These are phyloP conservation scores for Achlya flavicornis DNA, from an alignment of 2,888 invertebrate species.

Conservation along the genomic window DNA sequence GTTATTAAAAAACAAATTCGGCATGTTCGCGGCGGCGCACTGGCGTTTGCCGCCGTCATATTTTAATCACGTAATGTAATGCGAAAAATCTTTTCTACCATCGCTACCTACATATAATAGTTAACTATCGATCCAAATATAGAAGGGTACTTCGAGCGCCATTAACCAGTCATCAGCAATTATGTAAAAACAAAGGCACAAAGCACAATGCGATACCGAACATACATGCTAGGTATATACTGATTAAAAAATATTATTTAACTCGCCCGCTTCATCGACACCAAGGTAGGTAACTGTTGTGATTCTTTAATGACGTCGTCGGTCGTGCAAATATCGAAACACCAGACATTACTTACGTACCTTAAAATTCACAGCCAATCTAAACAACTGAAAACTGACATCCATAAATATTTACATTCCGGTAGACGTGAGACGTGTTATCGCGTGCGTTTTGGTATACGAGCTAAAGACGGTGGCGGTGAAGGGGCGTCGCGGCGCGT, in stretches of 20 bases:
- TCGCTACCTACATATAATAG: slow-evolving; percentile 67
- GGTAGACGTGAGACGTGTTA: slow-evolving; percentile 70
- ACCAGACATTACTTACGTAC: slow-evolving; percentile 75
- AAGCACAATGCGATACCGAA: slow-evolving; percentile 70
- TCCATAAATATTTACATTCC: slow-evolving; percentile 84
- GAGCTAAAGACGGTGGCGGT: slow-evolving; percentile 49
- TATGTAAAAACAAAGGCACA: slow-evolving; percentile 68
- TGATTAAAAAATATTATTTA: slow-evolving; percentile 49
- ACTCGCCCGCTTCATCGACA: slow-evolving; percentile 27
- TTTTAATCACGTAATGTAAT: slow-evolving; percentile 68
- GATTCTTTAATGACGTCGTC: slow-evolving; percentile 48
- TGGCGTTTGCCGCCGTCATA: slow-evolving; percentile 55
- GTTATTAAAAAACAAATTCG: slow-evolving; percentile 43
- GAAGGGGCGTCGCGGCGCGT: slow-evolving; percentile 49
- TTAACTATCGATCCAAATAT: slow-evolving; percentile 80
- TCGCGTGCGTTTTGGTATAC: slow-evolving; percentile 65
- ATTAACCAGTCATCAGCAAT: slow-evolving; percentile 70
- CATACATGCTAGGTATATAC: slow-evolving; percentile 58
- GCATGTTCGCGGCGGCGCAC: slow-evolving; percentile 66
- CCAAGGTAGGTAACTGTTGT: slow-evolving; percentile 18
- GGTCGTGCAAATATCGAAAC: slow-evolving; percentile 68
- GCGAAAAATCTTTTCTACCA: slow-evolving; percentile 72
- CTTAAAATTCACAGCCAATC: slow-evolving; percentile 83
- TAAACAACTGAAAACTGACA: slow-evolving; percentile 83
- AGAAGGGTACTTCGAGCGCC: slow-evolving; percentile 75